Conservation (phyloP, 2,113 vertebrate genomes). For the Dicerorhinus sumatrensis region DNA sequence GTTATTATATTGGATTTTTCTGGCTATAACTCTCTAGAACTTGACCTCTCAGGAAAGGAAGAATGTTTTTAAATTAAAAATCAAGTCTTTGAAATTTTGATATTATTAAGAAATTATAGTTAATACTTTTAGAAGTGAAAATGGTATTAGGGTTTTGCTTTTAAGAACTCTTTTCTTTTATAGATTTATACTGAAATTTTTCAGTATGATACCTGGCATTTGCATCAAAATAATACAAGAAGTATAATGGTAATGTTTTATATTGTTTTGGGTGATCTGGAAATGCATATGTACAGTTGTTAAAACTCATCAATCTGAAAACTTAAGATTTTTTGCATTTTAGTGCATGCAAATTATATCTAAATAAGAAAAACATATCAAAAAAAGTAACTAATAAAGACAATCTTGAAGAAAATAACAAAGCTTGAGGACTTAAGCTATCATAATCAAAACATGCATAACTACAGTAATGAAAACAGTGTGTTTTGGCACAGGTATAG, state of each 20-base stretch:
- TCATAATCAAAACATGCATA: not conserved
- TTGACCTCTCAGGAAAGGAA: not conserved
- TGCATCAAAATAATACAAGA: not conserved
- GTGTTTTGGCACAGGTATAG: not conserved
- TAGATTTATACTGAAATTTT: not conserved
- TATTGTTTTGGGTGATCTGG: not conserved
- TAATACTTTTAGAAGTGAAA: not conserved
- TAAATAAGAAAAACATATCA: not conserved
- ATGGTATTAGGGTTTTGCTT: not conserved
- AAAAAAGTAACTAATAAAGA: not conserved
- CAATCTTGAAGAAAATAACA: not conserved
- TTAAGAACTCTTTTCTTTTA: not conserved
- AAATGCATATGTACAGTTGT: not conserved
- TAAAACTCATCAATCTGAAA: not conserved
- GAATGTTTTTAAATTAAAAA: not conserved
- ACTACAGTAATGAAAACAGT: not conserved
- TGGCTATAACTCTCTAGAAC: not conserved
- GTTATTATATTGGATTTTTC: not conserved
- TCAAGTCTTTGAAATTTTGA: not conserved
- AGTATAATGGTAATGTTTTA: not conserved
- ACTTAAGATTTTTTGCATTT: not conserved
- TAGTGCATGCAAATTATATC: not conserved
- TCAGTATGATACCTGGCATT: not conserved
- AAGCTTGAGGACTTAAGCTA: not conserved
- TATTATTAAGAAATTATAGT: not conserved